Evolutionary conservation across 2,797 vertebrate species (phyloP).

Genomic region (Erethizon dorsatum): DNA sequence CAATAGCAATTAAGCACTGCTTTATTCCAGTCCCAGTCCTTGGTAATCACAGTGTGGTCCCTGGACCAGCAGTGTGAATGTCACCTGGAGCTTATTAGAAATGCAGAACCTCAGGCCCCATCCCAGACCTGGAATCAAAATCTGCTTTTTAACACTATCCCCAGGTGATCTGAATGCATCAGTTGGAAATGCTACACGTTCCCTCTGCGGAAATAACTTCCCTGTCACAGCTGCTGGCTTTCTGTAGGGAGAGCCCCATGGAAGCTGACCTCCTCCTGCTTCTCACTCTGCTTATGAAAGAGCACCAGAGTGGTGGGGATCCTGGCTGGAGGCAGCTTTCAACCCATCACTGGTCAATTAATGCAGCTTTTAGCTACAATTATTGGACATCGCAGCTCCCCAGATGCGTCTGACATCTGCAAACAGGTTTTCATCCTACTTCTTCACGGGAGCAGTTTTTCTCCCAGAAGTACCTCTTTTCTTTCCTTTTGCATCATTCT

Average conservation of each 20-base stretch:
- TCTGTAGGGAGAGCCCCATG: constrained; percentile 73
- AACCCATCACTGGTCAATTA: constrained; percentile 87
- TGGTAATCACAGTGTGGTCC: constrained; percentile 54
- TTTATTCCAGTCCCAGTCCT: not conserved
- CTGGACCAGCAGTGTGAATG: not conserved
- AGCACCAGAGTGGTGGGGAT: constrained; percentile 78
- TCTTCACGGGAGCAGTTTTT: constrained; percentile 75
- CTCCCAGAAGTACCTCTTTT: constrained; percentile 71
- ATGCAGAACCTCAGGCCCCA: constrained; percentile 6
- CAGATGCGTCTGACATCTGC: constrained; percentile 72
- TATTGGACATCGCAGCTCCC: constrained; percentile 85
- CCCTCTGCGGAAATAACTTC: constrained; percentile 58
- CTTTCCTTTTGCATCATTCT: constrained; percentile 73
- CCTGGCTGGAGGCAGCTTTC: constrained; percentile 83
- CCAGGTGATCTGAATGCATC: constrained; percentile 14
- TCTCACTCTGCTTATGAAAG: constrained; percentile 77
- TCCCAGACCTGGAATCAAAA: constrained; percentile 39
- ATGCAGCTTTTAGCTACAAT: constrained; percentile 88
- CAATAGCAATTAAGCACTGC: constrained; percentile 81
- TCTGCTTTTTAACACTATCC: constrained; percentile 54
- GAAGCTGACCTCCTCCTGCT: constrained; percentile 77
- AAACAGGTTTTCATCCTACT: constrained; percentile 77
- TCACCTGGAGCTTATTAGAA: constrained; percentile 42
- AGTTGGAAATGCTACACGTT: constrained; percentile 55
- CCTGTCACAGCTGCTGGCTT: constrained; percentile 70